Evolutionary conservation across 2,888 invertebrate genomes (phyloP).

Genomic region (Diabrotica balteata): DNA sequence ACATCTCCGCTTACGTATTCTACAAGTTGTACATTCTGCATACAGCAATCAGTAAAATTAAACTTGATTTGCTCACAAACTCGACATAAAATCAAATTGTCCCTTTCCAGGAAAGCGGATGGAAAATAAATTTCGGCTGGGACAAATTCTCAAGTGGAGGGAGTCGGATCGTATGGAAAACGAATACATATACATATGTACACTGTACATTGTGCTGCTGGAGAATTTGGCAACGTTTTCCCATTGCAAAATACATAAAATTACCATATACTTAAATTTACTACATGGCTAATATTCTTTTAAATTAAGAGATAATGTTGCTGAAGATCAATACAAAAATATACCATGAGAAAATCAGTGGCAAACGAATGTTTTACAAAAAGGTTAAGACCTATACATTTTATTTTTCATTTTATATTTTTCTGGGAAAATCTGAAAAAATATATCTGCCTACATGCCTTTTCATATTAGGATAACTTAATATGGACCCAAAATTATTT

Average conservation of each 20-base stretch:
- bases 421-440: no score
- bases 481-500: no score
- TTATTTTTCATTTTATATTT: no score
- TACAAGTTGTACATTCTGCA: constrained; percentile 45
- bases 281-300: background rate
- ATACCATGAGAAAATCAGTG: no score
- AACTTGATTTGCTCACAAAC: constrained; percentile 46
- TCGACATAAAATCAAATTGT: constrained; percentile 45
- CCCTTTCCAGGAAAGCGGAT: constrained; percentile 41
- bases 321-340: no score
- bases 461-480: no score
- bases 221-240: background rate
- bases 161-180: background rate
- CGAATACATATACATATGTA: constrained; percentile 1
- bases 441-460: no score
- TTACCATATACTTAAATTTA: background rate
- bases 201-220: background rate
- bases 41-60: constrained; percentile 47
- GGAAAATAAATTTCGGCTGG: constrained; percentile 36
- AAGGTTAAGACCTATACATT: no score
- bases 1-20: constrained; percentile 43
- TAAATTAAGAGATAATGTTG: no score
- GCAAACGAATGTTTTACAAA: no score
- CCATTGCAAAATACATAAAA: background rate
- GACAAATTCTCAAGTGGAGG: constrained; percentile 14